These are phyloP conservation scores for Byasa hedistus DNA, from an alignment of 2,888 invertebrate genomes.

Conservation along the genomic window DNA sequence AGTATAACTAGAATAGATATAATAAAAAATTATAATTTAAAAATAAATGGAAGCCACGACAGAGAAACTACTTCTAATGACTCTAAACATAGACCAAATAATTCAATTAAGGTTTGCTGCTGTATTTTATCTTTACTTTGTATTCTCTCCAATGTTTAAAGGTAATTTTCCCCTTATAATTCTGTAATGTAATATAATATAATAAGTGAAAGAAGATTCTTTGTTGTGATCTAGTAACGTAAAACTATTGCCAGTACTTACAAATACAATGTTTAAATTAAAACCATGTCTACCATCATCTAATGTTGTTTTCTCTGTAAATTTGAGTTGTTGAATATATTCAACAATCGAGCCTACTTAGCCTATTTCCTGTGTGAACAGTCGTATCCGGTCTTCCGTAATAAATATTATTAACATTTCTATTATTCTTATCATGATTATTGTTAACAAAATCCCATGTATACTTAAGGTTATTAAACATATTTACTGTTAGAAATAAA, in stretches of 20 bases:
- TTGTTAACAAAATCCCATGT: background rate
- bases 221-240: background rate
- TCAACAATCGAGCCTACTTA: background rate
- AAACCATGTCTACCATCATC: background rate
- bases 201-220: no score
- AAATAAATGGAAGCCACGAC: no score
- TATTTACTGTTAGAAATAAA: background rate
- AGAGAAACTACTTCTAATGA: no score
- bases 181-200: no score
- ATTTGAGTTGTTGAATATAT: no score
- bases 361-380: background rate
- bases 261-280: background rate
- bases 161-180: no score
- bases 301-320: background rate
- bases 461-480: background rate
- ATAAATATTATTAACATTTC: background rate
- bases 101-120: background rate
- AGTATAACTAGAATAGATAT: background rate
- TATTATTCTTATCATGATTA: background rate
- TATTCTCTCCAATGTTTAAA: background rate
- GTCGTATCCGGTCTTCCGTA: background rate
- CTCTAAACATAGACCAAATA: background rate
- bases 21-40: background rate
- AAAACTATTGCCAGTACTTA: background rate
- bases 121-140: background rate